Percentiles rank a stretch among this genome's conserved stretches.
phyloP scores from a whole-genome alignment of 2,113 vertebrate species.

The Lophochroa leadbeateri region DNA sequence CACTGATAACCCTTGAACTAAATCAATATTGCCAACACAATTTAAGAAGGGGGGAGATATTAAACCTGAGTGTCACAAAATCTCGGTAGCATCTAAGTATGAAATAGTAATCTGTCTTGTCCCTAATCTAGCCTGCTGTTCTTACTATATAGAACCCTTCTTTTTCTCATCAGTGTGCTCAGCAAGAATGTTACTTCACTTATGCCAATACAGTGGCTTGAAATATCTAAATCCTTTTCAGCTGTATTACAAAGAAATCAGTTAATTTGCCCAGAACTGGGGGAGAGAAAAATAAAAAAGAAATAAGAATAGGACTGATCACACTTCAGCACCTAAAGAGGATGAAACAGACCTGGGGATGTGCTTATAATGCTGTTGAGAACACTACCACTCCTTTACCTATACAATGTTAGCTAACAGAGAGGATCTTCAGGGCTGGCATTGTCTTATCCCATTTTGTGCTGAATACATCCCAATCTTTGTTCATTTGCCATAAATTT shows the following conservation, averaged over 20 bases:
- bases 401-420: neutral
- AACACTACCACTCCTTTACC: neutral
- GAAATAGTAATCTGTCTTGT: neutral
- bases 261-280: neutral
- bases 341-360: neutral
- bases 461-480: neutral
- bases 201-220: neutral
- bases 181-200: neutral
- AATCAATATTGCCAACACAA: neutral
- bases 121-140: neutral
- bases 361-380: neutral
- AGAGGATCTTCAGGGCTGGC: neutral
- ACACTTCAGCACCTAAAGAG: neutral
- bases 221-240: neutral
- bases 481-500: neutral
- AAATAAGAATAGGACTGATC: neutral
- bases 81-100: neutral
- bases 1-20: neutral
- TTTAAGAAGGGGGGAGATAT: neutral
- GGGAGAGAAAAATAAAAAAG: neutral
- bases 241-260: neutral
- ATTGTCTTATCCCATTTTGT: neutral
- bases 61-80: neutral
- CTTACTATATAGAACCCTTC: neutral
- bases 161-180: neutral